Evolutionary conservation across 2,888 invertebrate species (phyloP), one percentile per base, ranked within the genome.

Genomic region (Microplitis deprimator): DNA sequence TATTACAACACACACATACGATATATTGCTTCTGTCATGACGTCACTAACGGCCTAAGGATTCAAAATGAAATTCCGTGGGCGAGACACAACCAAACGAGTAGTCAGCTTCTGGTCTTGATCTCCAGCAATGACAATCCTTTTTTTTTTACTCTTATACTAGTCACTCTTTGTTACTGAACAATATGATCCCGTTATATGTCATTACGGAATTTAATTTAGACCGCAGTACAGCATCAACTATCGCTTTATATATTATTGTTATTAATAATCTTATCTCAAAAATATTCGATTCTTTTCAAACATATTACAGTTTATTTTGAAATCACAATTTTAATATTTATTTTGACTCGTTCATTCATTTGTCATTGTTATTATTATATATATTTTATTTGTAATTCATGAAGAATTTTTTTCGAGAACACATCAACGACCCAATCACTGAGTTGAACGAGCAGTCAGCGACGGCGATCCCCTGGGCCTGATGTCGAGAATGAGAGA

Each of bases 381-480:
- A 29, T 29, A 29, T 29, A 61, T 59, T 40, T 59, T 62, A 5
- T 20, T 7, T 39, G 13, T 10, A 41, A 64, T 65, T 41, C 39
- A 20, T 8, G 40, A 50, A 16, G 40, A 73, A 64, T 64, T 73
- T 77, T 68, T 71, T 70, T 65, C 72, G 69, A 39, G 67, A 71
- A 77, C 78, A 68, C 50, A 72, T 77, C 72, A 77, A 79, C 73
- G 79, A 78, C 68, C 79, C 79, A 80, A 81, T 81, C 79, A 78
- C 29, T 64, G 16, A 72, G 71, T 61, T 61, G 62, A 71, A 60
- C 71, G 62, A 41, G 41, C 41, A 71, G 71, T 71, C 62, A 71
- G 16, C 39, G 71, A 72, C 29, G 29, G 17, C 65, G 73, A 65
- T 65, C 29, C 39, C 20, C 73, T 41, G 41, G 50, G 29, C 65